These are phyloP conservation scores for Lasiurus cinereus DNA, from an alignment of 2,113 vertebrate species.

Conservation along the genomic window DNA sequence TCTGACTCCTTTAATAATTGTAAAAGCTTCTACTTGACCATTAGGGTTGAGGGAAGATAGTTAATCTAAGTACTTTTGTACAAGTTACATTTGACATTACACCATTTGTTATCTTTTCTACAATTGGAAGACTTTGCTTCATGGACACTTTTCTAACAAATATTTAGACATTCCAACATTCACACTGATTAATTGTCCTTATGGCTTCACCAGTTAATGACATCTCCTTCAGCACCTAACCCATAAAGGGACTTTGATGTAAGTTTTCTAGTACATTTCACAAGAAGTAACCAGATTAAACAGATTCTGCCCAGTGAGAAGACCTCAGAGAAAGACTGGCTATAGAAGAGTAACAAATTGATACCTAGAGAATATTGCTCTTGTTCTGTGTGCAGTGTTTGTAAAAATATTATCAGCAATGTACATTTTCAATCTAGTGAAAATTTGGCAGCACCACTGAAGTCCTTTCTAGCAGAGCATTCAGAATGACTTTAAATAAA, in stretches of 20 bases:
- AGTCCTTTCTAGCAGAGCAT: conserved; percentile 83
- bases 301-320: conserved; percentile 71
- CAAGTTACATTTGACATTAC: conserved; percentile 59
- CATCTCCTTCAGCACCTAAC: conserved; percentile 71
- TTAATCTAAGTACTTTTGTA: conserved; percentile 16
- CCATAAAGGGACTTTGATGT: conserved; percentile 42
- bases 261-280: conserved; percentile 58
- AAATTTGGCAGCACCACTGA: conserved; percentile 81
- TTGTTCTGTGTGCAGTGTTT: conserved; percentile 75
- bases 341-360: conserved; percentile 70
- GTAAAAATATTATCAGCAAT: conserved; percentile 82
- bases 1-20: background rate
- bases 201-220: conserved; percentile 41
- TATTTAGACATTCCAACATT: conserved; percentile 84
- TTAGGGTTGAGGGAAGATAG: background rate
- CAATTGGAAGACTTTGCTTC: conserved; percentile 66
- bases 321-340: conserved; percentile 34
- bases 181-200: conserved; percentile 65
- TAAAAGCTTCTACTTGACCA: background rate
- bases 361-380: conserved; percentile 75
- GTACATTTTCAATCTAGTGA: conserved; percentile 83
- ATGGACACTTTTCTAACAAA: conserved; percentile 78
- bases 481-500: conserved; percentile 85
- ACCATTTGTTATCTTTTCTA: conserved; percentile 62
- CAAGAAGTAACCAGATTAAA: conserved; percentile 48